These are phyloP conservation scores for Callospermophilus lateralis DNA, from an alignment of 2,113 vertebrate species.

Conservation along the genomic window DNA sequence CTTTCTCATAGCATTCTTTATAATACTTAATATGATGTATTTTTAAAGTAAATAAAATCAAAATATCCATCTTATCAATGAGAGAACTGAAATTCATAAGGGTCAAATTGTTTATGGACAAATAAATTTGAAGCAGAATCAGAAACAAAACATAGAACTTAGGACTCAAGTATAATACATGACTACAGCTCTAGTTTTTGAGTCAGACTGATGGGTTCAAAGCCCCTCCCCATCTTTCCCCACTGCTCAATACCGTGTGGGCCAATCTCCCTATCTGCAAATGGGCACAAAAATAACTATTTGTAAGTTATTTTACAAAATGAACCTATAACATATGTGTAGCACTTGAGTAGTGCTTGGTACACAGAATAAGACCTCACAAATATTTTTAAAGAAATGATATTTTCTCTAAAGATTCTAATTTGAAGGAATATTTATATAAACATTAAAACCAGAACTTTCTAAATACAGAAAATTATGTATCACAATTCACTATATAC, in stretches of 20 bases:
- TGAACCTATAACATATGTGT: neutral
- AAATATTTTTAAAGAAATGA: neutral
- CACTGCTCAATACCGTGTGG: neutral
- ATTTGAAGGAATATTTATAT: slow-evolving; percentile 53
- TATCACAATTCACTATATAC: neutral
- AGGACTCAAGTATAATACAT: neutral
- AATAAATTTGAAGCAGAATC: neutral
- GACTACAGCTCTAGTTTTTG: neutral
- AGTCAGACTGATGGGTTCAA: neutral
- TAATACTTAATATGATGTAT: neutral
- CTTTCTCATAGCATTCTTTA: neutral
- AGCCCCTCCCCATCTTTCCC: neutral
- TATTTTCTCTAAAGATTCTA: slow-evolving; percentile 31
- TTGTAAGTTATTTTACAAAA: neutral
- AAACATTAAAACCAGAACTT: neutral
- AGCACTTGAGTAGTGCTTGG: neutral
- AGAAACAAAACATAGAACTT: neutral
- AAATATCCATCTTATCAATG: neutral
- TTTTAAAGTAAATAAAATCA: neutral
- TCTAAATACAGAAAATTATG: slow-evolving; percentile 41
- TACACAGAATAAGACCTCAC: neutral
- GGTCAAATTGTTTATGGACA: neutral
- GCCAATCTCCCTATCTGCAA: neutral
- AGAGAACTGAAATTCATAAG: neutral
- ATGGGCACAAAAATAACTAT: neutral